Conservation (phyloP, 2,888 invertebrate genomes). For the Altica lythri region DNA sequence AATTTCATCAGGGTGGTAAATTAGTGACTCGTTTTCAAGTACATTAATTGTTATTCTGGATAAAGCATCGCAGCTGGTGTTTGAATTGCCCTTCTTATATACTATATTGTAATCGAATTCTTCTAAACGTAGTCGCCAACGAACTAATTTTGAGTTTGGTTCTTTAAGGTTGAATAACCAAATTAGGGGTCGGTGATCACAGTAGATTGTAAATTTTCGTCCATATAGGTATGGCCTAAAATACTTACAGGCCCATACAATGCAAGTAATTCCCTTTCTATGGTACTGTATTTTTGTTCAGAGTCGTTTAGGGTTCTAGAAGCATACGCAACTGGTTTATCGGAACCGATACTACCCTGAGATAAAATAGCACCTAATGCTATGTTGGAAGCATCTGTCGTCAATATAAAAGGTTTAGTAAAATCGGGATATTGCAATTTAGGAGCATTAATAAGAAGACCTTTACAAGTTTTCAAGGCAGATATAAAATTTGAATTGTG, state of each 20-base stretch:
- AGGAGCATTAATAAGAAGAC: conserved; percentile 31
- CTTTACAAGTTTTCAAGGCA: conserved; percentile 33
- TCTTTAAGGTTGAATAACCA: conserved; percentile 29
- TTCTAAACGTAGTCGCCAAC: conserved; percentile 21
- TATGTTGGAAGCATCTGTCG: conserved; percentile 37
- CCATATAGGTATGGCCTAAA: conserved; percentile 31
- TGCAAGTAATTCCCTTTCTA: conserved; percentile 38
- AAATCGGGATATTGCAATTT: conserved; percentile 40
- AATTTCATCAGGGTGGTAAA: conserved; percentile 8
- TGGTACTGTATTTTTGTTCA: conserved; percentile 31
- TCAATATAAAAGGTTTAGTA: conserved; percentile 37
- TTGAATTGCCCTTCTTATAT: conserved; percentile 18
- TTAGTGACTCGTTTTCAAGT: conserved; percentile 8
- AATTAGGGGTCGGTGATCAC: conserved; percentile 27
- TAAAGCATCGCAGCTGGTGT: conserved; percentile 9
- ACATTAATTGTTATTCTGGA: conserved; percentile 10
- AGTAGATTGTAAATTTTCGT: not conserved
- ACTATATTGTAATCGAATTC: conserved; percentile 21
- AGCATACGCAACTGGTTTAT: conserved; percentile 35
- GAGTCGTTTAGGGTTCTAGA: conserved; percentile 28
- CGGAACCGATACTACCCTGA: conserved; percentile 33
- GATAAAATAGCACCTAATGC: conserved; percentile 39
- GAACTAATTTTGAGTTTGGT: conserved; percentile 20
- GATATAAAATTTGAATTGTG: conserved; percentile 23
- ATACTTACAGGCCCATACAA: no score